phyloP scores from a whole-genome alignment of 2,888 invertebrate species.

The Lasioglossum marginatum region DNA sequence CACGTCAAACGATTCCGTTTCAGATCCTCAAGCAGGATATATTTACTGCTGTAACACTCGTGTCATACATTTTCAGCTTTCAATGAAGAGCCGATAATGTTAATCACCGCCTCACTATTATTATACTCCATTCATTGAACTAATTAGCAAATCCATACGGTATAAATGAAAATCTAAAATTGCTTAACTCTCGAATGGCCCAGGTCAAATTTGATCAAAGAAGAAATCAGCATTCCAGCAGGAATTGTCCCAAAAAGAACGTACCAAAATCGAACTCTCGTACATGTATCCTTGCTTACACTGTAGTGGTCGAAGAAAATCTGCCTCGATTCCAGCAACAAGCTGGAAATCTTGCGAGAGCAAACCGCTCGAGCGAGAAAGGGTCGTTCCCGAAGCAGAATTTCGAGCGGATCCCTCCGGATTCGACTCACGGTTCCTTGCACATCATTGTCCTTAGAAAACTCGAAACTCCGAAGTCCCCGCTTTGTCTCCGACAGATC shows the following conservation, averaged over 20 bases:
- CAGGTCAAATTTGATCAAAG: background rate
- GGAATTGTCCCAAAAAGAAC: background rate
- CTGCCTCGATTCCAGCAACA: constrained; percentile 10
- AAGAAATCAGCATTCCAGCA: background rate
- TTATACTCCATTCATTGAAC: background rate
- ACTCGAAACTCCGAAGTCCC: constrained; percentile 64
- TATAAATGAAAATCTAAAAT: background rate
- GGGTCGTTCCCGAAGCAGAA: constrained; percentile 43
- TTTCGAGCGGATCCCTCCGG: constrained; percentile 46
- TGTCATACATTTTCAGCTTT: background rate
- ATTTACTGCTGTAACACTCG: background rate
- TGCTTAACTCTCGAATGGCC: background rate
- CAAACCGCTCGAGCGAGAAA: constrained; percentile 11
- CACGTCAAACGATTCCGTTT: no score
- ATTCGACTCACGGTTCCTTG: constrained; percentile 67
- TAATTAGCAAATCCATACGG: background rate
- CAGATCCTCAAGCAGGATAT: background rate
- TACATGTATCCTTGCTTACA: background rate
- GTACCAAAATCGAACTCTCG: background rate
- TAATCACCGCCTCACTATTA: background rate
- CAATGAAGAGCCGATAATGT: background rate
- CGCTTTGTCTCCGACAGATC: constrained; percentile 67
- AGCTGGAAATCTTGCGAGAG: constrained; percentile 25
- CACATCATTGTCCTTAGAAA: constrained; percentile 69
- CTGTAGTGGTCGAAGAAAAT: background rate